Evolutionary conservation across 30 jellyfish, hydroid and myxozoan species (phyloP), one percentile per base, ranked within the genome.

Genomic region (Turritopsis rubra): DNA sequence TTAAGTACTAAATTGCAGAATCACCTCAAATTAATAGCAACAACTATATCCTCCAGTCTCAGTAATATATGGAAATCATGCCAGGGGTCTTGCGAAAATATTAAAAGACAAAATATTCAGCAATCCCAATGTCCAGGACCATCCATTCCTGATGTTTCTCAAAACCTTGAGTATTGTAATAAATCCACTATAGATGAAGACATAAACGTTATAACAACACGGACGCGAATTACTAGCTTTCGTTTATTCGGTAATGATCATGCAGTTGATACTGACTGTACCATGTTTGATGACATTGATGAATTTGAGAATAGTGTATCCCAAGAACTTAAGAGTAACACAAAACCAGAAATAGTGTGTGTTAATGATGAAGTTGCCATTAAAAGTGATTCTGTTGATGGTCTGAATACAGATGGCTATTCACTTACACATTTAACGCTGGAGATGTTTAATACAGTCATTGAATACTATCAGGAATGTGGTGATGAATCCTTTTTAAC

Each of bases 361-460:
- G 54, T 1, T 53, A 74, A 85, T 1, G 75, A 75, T 16, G 65
- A 19, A 9, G 83, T 25, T 54, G 66, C 1, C 24, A 0, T n/a
- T 16, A 20, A 53, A n/a, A 13, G 24, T 22, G 22, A 24, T 24
- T 27, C 53, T 53, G 83, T 41, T 30, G 83, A 22, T 1, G 88
- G 52, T 20, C 20, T 24, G 29, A 16, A 27, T 21, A 26, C 54
- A 18, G 89, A 85, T 71, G 95, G 85, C 23, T 85, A 89, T 81
- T 93, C 98, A 18, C 85, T 93, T 4, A 86, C 98, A 16, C 98
- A 93, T 68, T 73, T 93, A 28, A 88, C 95, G 4, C 73, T 93
- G 41, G 96, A 85, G 30, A 88, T 93, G 96, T 79, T 93, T 26
- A 83, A 85, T 25, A 84, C 84, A 20, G 89, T 93, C 18, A 28